Base-by-base conservation (phyloP, 1,140 invertebrate genomes). In the Mamestra configurata region DNA sequence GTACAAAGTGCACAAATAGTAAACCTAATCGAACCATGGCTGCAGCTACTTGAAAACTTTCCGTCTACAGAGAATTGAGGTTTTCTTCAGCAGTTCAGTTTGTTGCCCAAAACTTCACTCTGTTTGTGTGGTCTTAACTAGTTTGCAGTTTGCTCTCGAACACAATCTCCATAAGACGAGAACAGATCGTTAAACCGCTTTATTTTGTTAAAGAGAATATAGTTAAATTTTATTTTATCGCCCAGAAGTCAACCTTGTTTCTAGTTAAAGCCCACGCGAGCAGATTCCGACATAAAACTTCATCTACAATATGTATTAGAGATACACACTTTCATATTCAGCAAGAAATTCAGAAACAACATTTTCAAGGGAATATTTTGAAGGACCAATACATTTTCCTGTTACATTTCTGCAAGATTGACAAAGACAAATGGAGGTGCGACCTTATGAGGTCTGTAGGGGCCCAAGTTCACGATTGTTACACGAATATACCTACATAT, bases 21-120 rank as follows among this genome's bases (percentile, higher is more conserved):
- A 31, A 35, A 71, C n/a, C 46, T 51, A 53, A 51, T 71, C 46
- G 4, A 53, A 71, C 66, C 46, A 35, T 53, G 2, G 43, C 13
- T 49, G 66, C 68, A 35, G 43, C 15, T 37, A 20, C 35, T 70
- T 27, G 40, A 71, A 71, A 71, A 71, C 46, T 71, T 71, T 53
- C 15, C 68, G 43, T 51, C 68, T 51, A 51, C 24, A 35, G 68
- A 43, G 68, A 49, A 71, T 53, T 40, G 43, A 51, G 68, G 68
- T 71, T 22, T 71, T 53, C 27, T 71, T 27, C 15, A 64, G 59
- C 1, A 68, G 27, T 68, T 43, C 27, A 20, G 46, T 53, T 71
- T 18, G 43, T 71, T 53, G 27, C 46, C 27, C 27, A 4, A 71
- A 71, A 71, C 46, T 71, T 71, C 49, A 35, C 7, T 24, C 10